phyloP scores from a whole-genome alignment of 2,888 invertebrate genomes.

The Archips crataeganus region DNA sequence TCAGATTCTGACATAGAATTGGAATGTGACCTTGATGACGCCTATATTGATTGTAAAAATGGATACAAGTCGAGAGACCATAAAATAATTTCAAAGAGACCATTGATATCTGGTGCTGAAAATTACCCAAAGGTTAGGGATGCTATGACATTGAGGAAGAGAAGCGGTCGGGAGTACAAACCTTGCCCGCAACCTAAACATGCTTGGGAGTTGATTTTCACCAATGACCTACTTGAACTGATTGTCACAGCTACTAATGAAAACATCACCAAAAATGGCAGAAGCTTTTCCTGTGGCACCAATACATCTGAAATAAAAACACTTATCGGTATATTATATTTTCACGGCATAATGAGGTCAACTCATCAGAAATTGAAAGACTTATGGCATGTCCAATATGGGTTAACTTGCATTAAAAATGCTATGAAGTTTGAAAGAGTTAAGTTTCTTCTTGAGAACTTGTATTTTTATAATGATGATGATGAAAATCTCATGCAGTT shows the following conservation, averaged over 20 bases:
- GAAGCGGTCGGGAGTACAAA: conserved; percentile 55
- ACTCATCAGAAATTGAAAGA: conserved; percentile 71
- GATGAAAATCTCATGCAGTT: conserved; percentile 62
- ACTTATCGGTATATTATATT: conserved; percentile 76
- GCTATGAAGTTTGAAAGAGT: conserved; percentile 74
- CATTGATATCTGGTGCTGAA: conserved; percentile 2
- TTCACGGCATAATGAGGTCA: conserved; percentile 76
- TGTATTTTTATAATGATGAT: conserved; percentile 68
- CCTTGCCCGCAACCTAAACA: conserved; percentile 64
- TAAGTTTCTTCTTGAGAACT: conserved; percentile 69
- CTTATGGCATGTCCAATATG: conserved; percentile 72
- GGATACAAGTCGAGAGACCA: conserved; percentile 61
- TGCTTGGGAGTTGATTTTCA: conserved; percentile 75
- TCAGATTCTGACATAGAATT: conserved; percentile 76
- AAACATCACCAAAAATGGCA: conserved; percentile 61
- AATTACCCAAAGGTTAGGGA: not conserved
- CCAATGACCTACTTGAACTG: conserved; percentile 73
- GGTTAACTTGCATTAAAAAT: conserved; percentile 64
- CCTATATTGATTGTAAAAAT: conserved; percentile 61
- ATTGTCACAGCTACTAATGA: conserved; percentile 76
- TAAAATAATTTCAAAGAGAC: conserved; percentile 5
- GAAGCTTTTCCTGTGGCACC: conserved; percentile 53
- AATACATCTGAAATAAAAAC: conserved; percentile 70
- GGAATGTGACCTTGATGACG: conserved; percentile 59
- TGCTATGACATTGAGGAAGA: not conserved